Percentiles rank a stretch among this genome's conserved stretches.
Evolutionary conservation across 2,797 vertebrate genomes (phyloP).

Genomic region (Tokudaia muenninki): DNA sequence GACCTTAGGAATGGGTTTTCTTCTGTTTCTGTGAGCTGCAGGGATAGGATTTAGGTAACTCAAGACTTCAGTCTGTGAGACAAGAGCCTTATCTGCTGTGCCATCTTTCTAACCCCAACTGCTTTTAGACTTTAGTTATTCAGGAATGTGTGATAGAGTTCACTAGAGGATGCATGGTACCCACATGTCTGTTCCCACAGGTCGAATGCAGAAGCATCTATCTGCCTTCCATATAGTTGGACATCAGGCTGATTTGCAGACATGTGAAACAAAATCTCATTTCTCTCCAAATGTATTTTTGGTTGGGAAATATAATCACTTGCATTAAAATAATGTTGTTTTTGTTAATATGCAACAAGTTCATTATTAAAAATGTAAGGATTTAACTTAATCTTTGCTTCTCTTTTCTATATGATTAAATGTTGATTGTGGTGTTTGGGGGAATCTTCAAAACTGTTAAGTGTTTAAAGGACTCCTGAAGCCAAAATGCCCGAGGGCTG

Average conservation of each 20-base stretch:
- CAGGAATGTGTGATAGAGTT: background rate
- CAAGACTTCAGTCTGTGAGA: background rate
- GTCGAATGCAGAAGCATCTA: background rate
- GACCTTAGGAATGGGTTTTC: background rate
- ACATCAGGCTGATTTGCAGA: background rate
- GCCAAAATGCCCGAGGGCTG: background rate
- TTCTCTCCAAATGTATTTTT: background rate
- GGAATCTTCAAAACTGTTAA: background rate
- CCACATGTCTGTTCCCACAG: background rate
- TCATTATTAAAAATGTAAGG: conserved; percentile 37
- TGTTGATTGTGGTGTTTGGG: background rate
- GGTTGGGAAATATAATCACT: background rate
- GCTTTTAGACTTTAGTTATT: background rate
- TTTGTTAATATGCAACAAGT: background rate
- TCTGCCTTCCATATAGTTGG: background rate
- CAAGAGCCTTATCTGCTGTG: background rate
- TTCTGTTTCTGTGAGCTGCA: background rate
- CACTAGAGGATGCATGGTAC: background rate
- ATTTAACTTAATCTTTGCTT: conserved; percentile 6
- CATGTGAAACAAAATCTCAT: background rate
- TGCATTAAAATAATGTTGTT: background rate
- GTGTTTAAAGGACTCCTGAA: background rate
- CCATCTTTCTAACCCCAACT: too few species aligned
- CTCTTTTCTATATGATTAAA: background rate
- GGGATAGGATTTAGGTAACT: background rate